These are phyloP conservation scores for Lottia gigantea DNA, from an alignment of 2,888 invertebrate species.

Conservation along the genomic window DNA sequence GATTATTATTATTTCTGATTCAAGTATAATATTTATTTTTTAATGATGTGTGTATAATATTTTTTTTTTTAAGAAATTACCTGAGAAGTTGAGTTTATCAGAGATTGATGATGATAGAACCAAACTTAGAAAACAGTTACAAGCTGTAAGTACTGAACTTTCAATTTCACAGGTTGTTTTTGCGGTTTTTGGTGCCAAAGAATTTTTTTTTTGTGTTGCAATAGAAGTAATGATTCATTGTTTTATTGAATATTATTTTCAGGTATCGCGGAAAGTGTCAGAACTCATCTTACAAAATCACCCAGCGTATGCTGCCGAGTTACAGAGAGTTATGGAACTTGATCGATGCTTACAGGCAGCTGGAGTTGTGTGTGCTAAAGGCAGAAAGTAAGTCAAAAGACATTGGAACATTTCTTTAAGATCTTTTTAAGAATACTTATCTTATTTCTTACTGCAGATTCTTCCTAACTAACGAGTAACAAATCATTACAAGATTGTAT, in stretches of 20 bases:
- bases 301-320: slow-evolving; percentile 85
- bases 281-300: slow-evolving; percentile 93
- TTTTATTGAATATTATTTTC: slow-evolving; percentile 13
- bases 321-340: slow-evolving; percentile 73
- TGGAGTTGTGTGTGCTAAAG: slow-evolving; percentile 60
- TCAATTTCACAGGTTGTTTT: too few species aligned
- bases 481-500: too few species aligned
- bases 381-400: slow-evolving; percentile 54
- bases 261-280: slow-evolving; percentile 87
- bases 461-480: too few species aligned
- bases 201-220: too few species aligned
- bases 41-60: slow-evolving; percentile 1
- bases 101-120: slow-evolving; percentile 81
- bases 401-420: too few species aligned
- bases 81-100: slow-evolving; percentile 76
- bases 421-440: too few species aligned
- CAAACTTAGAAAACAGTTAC: slow-evolving; percentile 81
- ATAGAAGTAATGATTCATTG: not conserved
- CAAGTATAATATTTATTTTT: too few species aligned
- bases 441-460: too few species aligned
- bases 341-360: slow-evolving; percentile 63
- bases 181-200: too few species aligned
- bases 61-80: slow-evolving; percentile 73
- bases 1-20: too few species aligned
- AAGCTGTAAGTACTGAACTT: slow-evolving; percentile 77